Conservation (phyloP, 2,797 vertebrate genomes). For the Myoxocephalus aenaeus region DNA sequence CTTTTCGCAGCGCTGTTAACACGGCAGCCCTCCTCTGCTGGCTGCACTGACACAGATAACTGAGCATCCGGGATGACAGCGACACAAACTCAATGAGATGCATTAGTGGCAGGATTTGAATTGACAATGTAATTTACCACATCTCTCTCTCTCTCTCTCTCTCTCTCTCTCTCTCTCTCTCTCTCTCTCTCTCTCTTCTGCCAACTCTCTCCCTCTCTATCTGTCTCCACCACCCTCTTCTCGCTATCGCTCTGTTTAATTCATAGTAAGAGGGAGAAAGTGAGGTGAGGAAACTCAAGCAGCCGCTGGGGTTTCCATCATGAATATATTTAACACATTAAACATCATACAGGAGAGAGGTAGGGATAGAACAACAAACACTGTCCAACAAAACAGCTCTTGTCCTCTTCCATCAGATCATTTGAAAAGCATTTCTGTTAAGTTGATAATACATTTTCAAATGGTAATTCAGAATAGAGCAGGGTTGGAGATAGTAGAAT, state of each 20-base stretch:
- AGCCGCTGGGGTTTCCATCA: conserved; percentile 70
- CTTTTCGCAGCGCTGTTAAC: conserved; percentile 86
- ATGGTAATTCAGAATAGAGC: conserved; percentile 10
- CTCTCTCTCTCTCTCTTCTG: conserved; percentile 44
- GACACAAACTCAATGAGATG: conserved; percentile 91
- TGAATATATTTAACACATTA: conserved; percentile 84
- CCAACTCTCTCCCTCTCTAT: conserved; percentile 62
- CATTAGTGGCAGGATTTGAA: conserved; percentile 93
- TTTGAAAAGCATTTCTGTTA: conserved; percentile 17
- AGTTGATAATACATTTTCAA: conserved; percentile 10
- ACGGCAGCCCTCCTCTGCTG: conserved; percentile 85
- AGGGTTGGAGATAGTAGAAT: background rate
- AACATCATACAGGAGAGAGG: conserved; percentile 40
- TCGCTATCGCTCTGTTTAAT: conserved; percentile 87
- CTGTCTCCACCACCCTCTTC: conserved; percentile 74
- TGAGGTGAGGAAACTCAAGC: conserved; percentile 71
- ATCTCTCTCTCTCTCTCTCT: conserved; percentile 79
- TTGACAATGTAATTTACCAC: conserved; percentile 92
- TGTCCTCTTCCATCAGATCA: conserved; percentile 31
- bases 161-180: conserved; percentile 67
- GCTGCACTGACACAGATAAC: conserved; percentile 92
- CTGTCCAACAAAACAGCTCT: conserved; percentile 40
- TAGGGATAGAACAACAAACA: conserved; percentile 52
- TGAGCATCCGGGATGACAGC: conserved; percentile 81
- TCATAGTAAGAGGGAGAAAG: conserved; percentile 79